phyloP scores from a whole-genome alignment of 2,113 vertebrate species.

The Microcebus jonahi region DNA sequence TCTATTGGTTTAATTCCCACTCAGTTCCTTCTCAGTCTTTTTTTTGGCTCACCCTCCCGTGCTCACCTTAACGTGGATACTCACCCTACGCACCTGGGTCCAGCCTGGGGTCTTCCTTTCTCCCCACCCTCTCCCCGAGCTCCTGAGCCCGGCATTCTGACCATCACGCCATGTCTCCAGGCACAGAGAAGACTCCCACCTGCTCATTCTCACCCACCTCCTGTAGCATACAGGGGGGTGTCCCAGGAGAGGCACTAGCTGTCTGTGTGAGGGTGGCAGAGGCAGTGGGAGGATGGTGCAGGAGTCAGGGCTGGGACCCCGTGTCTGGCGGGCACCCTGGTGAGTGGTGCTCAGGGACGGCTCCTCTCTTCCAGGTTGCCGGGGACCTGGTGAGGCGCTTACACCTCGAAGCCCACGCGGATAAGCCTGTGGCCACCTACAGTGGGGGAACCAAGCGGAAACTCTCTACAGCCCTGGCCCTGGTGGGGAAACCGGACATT shows the following conservation, averaged over 20 bases:
- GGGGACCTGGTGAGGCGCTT: constrained; percentile 81
- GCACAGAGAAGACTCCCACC: too few species aligned
- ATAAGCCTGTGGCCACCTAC: constrained; percentile 81
- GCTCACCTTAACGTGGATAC: neutral
- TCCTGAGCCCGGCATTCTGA: neutral
- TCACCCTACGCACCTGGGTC: fast-evolving
- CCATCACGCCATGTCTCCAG: neutral
- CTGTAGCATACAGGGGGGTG: fast-evolving
- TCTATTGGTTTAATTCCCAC: neutral
- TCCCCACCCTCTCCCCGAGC: neutral
- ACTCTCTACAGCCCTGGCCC: constrained; percentile 84
- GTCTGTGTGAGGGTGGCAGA: too few species aligned
- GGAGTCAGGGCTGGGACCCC: neutral
- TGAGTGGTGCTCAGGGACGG: fast-evolving
- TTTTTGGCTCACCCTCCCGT: neutral
- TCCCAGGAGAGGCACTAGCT: neutral
- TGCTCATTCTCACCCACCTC: neutral
- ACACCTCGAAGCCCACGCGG: constrained; percentile 70
- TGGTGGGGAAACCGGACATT: constrained; percentile 85
- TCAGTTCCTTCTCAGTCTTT: neutral
- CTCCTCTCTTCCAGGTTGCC: constrained; percentile 70
- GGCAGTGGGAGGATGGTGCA: neutral
- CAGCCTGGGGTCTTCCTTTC: fast-evolving
- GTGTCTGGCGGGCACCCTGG: fast-evolving
- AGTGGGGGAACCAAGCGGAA: constrained; percentile 87